Base-by-base conservation (phyloP, 2,888 invertebrate species). In the Synergus japonicus region DNA sequence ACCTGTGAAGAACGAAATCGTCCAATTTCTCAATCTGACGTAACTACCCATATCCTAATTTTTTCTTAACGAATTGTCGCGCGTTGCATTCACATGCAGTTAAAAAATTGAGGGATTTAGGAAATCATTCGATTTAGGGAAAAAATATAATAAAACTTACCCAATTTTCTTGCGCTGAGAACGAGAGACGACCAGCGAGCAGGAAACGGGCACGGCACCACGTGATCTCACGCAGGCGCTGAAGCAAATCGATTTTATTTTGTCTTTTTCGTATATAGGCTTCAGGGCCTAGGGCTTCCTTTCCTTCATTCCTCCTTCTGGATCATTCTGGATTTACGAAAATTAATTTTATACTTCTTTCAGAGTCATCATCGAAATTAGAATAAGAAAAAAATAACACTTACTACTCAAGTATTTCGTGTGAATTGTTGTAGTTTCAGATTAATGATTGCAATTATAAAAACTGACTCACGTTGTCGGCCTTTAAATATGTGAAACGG, bases 141-240 rank as follows among this genome's bases (percentile, higher is more conserved):
- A 58, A 73, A 73, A 60, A 18, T 15, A 49, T 69, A 64, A 79
- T 63, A 66, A 78, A 80, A 85, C 88, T 88, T 87, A 88, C 88
- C 86, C 78, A 83, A 83, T 37, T 37, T 37, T 37, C 37, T 37
- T 37, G 88, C 87, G 87, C 88, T 88, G 88, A 84, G 85, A 81
- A 85, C 37, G 86, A 86, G 88, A 90, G 91, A 90, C 90, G 92
- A 37, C 5, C 37, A 37, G 37, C 92, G 91, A 91, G 87, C 89
- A 86, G 83, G 86, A 87, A 83, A 88, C 89, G 87, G 87, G 85
- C 77, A 54, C 67, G 63, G 69, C 83, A 78, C 82, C 85, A 86
- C 86, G 86, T 86, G 84, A 83, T 78, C 65, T 43, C 67, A 1
- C 0, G n/a, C 64, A 78, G 66, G 86, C 87, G 86, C 86, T 86